These are phyloP conservation scores for Esox lucius DNA, from an alignment of 2,797 vertebrate genomes.

Conservation along the genomic window DNA sequence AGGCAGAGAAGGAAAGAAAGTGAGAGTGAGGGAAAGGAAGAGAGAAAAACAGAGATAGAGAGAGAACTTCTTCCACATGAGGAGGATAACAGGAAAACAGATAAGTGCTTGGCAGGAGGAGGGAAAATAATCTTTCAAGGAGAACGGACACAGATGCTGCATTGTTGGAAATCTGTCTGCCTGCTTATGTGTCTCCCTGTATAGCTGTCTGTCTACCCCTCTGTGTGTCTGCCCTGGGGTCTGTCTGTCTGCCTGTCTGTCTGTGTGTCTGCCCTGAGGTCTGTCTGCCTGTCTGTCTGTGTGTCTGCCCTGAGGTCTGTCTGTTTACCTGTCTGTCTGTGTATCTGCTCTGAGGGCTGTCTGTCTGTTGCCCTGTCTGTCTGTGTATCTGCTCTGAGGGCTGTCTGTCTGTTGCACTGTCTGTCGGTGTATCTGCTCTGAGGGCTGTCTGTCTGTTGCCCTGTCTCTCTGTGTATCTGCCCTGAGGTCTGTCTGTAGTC, in stretches of 20 bases:
- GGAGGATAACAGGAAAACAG: neutral
- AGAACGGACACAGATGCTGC: slow-evolving; percentile 4
- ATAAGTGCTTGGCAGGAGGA: neutral
- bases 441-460: neutral
- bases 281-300: neutral
- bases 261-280: neutral
- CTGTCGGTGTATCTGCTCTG: neutral
- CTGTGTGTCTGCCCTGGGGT: neutral
- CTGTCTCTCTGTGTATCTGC: too few species aligned
- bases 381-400: neutral
- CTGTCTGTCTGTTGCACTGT: neutral
- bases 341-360: too few species aligned
- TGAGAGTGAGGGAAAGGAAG: too few species aligned
- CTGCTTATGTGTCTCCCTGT: neutral
- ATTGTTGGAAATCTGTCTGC: slow-evolving; percentile 6
- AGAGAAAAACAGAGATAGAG: neutral
- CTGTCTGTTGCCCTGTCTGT: neutral
- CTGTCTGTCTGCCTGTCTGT: neutral
- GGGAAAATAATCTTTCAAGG: neutral
- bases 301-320: neutral
- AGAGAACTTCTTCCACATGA: neutral
- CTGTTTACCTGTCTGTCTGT: too few species aligned
- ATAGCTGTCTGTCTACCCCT: neutral
- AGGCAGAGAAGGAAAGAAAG: too few species aligned
- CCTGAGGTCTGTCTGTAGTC: neutral